Evolutionary conservation across 2,113 vertebrate genomes (phyloP), one percentile per base, ranked within the genome.

Genomic region (Phalacrocorax aristotelis): DNA sequence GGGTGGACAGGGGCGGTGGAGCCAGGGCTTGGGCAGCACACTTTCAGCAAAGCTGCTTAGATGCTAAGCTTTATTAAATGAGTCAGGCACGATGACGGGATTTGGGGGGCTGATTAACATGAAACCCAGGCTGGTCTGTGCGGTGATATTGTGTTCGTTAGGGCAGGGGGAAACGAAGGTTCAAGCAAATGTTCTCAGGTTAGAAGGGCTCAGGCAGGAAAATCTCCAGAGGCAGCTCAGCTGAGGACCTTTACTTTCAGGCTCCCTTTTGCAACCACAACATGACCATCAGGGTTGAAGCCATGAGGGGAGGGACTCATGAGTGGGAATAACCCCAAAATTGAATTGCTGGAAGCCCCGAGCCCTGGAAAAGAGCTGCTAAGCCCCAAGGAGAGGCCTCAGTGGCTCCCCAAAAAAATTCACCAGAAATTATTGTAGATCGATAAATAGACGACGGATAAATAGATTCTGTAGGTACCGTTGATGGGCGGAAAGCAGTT

Each of bases 21-120:
- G 89, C 96, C 93, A 38, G 93, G 91, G 96, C 83, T 98, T 42
- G 96, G 97, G 95, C 95, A 58, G 97, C 97, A 90, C 97, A 80
- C 97, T 98, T 96, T 61, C 97, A 95, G 96, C 97, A 98, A 98
- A 98, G 98, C 98, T 90, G 97, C 98, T 98, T 98, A 98, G 95
- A 92, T 86, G 89, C 82, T 97, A 98, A 98, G 97, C 97, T 97
- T 98, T 97, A 98, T 98, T 97, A 98, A 97, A 96, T 93, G 98
- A 98, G 97, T 72, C 97, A 75, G 96, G 96, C 94, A 71, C 81
- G 62, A 72, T 54, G 97, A 68, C 74, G 83, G 97, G 97, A 97
- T 97, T 55, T 85, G 74, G 15, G 71, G 61, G 82, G 88, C 92
- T 90, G 97, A 97, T 97, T 89, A 96, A 95, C 88, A 52, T 93